Percentiles rank a stretch among this genome's conserved stretches.
phyloP scores from a whole-genome alignment of 64 coral and sea anemone genomes.

The Montipora efflorescens region DNA sequence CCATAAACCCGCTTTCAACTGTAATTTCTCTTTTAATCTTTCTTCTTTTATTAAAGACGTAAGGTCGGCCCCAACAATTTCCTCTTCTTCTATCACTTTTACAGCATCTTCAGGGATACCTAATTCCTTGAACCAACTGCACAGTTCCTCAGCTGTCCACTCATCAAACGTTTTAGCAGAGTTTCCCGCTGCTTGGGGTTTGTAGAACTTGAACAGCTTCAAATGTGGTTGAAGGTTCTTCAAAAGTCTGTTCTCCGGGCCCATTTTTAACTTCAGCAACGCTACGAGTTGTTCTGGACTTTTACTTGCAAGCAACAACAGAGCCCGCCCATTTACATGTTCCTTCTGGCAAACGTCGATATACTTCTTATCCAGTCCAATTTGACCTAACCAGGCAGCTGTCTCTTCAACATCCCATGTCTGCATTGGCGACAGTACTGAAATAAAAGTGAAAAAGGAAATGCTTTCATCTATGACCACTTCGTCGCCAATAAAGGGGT shows the following conservation, averaged over 20 bases:
- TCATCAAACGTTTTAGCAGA: background rate
- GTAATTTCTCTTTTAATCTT: background rate
- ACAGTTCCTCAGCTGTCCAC: slow-evolving; percentile 24
- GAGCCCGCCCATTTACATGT: background rate
- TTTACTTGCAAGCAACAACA: background rate
- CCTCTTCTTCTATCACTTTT: background rate
- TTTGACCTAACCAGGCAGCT: background rate
- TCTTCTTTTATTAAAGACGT: background rate
- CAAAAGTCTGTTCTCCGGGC: background rate
- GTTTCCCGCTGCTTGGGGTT: background rate
- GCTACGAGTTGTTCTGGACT: background rate
- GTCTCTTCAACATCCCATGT: background rate
- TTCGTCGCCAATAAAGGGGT: no score
- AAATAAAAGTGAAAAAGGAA: no score
- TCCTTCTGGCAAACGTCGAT: background rate
- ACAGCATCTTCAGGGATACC: background rate
- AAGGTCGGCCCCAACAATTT: slow-evolving; percentile 49
- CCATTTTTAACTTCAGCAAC: background rate
- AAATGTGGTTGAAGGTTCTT: background rate
- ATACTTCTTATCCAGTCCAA: slow-evolving; percentile 3
- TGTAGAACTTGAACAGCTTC: background rate
- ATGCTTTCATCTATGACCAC: no score
- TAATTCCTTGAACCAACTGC: slow-evolving; percentile 30
- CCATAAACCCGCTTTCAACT: slow-evolving; percentile 40
- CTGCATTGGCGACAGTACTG: background rate